Evolutionary conservation across 92 coral and sea anemone species (phyloP).

Genomic region (Metridium senile): DNA sequence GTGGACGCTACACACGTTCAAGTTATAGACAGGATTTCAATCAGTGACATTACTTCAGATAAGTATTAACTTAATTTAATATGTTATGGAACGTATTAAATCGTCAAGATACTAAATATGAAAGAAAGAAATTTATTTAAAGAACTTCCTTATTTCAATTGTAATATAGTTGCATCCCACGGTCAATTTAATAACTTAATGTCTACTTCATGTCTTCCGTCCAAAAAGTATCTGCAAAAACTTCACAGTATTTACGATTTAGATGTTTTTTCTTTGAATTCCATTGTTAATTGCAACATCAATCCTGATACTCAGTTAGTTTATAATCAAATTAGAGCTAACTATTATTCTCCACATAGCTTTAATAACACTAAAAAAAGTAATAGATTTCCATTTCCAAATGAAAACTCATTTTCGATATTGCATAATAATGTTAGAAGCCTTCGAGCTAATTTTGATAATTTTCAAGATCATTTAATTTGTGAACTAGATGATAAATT

Average conservation of each 20-base stretch:
- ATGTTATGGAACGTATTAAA: too few species aligned
- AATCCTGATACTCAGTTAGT: conserved; percentile 26
- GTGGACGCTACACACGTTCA: too few species aligned
- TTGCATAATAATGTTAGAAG: conserved; percentile 38
- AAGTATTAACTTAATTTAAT: too few species aligned
- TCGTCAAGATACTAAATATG: background rate
- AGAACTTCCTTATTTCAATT: background rate
- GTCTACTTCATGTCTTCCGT: too few species aligned
- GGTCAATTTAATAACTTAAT: conserved; percentile 42
- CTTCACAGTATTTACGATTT: conserved; percentile 32
- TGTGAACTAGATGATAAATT: conserved; percentile 37
- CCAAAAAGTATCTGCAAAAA: too few species aligned
- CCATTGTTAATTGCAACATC: conserved; percentile 5
- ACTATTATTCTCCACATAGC: conserved; percentile 39
- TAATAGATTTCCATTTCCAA: too few species aligned
- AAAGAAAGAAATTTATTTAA: background rate
- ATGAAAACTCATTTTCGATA: background rate
- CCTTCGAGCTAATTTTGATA: conserved; percentile 31
- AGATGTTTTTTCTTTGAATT: conserved; percentile 21
- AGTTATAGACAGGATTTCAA: too few species aligned
- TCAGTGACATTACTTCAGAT: too few species aligned
- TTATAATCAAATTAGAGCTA: conserved; percentile 9
- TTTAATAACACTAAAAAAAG: conserved; percentile 4
- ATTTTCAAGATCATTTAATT: conserved; percentile 31
- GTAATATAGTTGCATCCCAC: conserved; percentile 19